These are phyloP conservation scores for Hippocampus comes DNA, from an alignment of 2,113 vertebrate species.

Conservation along the genomic window DNA sequence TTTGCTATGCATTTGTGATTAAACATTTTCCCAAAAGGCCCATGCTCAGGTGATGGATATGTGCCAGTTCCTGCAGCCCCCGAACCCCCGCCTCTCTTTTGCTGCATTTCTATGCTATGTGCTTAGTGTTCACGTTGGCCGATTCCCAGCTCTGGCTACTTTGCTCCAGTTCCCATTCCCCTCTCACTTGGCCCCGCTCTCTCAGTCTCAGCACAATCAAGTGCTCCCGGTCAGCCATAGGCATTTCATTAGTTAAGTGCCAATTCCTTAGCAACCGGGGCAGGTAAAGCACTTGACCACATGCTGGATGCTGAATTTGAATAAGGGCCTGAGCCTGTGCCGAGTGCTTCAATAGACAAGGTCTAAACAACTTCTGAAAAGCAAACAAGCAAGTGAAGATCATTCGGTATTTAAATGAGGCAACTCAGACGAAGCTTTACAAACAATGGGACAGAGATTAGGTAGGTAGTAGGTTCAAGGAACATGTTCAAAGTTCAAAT, in stretches of 20 bases:
- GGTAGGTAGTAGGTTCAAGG: background rate
- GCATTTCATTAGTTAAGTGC: slow-evolving; percentile 69
- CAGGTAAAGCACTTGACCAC: slow-evolving; percentile 57
- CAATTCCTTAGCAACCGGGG: slow-evolving; percentile 56
- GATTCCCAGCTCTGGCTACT: slow-evolving; percentile 30
- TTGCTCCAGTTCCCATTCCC: slow-evolving; percentile 32
- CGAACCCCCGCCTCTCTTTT: slow-evolving; percentile 18
- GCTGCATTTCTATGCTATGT: slow-evolving; percentile 36
- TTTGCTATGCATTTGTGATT: background rate
- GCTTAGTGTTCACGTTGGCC: slow-evolving; percentile 39
- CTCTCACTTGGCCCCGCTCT: slow-evolving; percentile 55
- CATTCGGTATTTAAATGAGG: background rate
- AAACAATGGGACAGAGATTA: background rate
- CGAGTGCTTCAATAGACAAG: background rate
- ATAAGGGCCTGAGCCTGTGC: slow-evolving; percentile 20
- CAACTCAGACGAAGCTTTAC: background rate
- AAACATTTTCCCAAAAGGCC: background rate
- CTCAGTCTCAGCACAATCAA: slow-evolving; percentile 60
- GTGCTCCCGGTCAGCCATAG: slow-evolving; percentile 54
- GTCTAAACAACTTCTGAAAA: background rate
- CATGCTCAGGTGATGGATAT: slow-evolving; percentile 30
- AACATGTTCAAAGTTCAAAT: background rate
- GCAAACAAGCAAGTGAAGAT: background rate
- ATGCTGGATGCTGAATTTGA: slow-evolving; percentile 34
- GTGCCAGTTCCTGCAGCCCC: slow-evolving; percentile 31